Evolutionary conservation across 2,113 vertebrate genomes (phyloP).

Genomic region (Seriola dumerili): DNA sequence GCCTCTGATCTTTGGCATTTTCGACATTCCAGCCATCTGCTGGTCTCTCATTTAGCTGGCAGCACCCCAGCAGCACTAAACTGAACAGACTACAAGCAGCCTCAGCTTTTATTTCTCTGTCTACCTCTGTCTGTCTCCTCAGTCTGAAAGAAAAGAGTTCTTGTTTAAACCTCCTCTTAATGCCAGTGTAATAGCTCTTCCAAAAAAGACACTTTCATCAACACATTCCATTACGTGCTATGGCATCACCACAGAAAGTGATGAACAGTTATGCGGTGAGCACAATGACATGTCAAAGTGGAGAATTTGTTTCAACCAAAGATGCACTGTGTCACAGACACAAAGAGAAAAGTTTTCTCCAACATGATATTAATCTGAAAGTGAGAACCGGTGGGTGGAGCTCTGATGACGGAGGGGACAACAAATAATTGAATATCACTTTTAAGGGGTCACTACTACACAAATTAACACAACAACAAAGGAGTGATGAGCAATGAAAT

Average conservation of each 20-base stretch:
- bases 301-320: conserved; percentile 5
- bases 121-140: conserved; percentile 17
- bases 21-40: conserved; percentile 80
- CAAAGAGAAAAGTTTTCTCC: conserved; percentile 25
- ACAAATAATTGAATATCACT: conserved; percentile 15
- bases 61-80: conserved; percentile 53
- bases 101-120: conserved; percentile 40
- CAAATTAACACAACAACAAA: neutral
- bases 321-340: neutral
- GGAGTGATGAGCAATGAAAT: conserved; percentile 38
- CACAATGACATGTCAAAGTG: conserved; percentile 12
- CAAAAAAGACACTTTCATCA: conserved; percentile 7
- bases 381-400: conserved; percentile 57
- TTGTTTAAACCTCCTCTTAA: neutral
- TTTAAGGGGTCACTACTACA: conserved; percentile 7
- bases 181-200: neutral
- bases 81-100: conserved; percentile 42
- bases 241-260: conserved; percentile 37
- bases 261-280: neutral
- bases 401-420: neutral
- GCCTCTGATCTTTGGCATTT: conserved; percentile 78
- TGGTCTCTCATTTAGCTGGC: conserved; percentile 73
- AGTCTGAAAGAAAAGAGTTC: conserved; percentile 2
- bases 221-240: conserved; percentile 34
- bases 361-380: conserved; percentile 45